Evolutionary conservation across 2,113 vertebrate species (phyloP).

Genomic region (Columbina picui): DNA sequence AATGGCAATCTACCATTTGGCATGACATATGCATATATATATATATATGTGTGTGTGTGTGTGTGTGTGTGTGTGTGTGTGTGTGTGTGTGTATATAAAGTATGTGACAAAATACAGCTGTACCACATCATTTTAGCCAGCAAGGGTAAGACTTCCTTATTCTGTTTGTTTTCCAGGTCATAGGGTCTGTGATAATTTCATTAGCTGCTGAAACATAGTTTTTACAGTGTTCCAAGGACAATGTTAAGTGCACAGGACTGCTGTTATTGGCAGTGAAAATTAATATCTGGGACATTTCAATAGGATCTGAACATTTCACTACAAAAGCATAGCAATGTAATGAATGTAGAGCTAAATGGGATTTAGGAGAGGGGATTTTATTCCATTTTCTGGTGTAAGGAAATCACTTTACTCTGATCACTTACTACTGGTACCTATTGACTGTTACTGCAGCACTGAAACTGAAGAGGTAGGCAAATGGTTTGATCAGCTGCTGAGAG

Average conservation of each 20-base stretch:
- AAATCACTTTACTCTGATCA: slow-evolving; percentile 5
- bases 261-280: slow-evolving; percentile 30
- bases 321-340: not conserved
- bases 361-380: slow-evolving; percentile 1
- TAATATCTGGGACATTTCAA: not conserved
- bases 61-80: too few species aligned
- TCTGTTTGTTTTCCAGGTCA: slow-evolving; percentile 28
- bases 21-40: not conserved
- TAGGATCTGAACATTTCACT: not conserved
- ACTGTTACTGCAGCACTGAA: not conserved
- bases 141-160: slow-evolving; percentile 2
- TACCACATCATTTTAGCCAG: slow-evolving; percentile 25
- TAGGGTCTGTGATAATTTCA: slow-evolving; percentile 35
- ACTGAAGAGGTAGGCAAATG: not conserved
- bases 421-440: not conserved
- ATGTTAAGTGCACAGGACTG: slow-evolving; percentile 31
- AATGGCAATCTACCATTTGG: slow-evolving; percentile 37
- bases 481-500: not conserved
- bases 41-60: not conserved
- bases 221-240: slow-evolving; percentile 44
- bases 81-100: not conserved
- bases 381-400: not conserved
- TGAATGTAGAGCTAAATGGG: not conserved
- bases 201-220: slow-evolving; percentile 41
- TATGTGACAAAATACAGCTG: slow-evolving; percentile 4